phyloP scores from a whole-genome alignment of 1,140 invertebrate genomes.

The Drosophila sucinea region DNA sequence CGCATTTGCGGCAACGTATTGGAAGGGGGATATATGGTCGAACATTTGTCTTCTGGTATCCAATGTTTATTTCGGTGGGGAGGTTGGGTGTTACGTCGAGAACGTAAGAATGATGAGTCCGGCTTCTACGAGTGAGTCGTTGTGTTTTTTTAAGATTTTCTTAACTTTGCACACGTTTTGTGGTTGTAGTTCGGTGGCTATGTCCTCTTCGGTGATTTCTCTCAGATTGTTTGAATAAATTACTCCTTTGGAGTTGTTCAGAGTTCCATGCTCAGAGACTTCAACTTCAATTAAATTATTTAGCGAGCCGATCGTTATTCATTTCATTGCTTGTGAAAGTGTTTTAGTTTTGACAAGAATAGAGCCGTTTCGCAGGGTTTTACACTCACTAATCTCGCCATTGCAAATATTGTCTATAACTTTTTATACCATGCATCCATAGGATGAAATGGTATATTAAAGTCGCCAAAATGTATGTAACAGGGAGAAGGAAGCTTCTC shows the following conservation, averaged over 20 bases:
- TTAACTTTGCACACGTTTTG: too few species aligned
- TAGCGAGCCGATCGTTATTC: background rate
- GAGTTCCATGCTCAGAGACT: background rate
- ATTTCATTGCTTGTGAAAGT: constrained; percentile 1
- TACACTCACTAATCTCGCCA: constrained; percentile 4
- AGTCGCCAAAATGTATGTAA: too few species aligned
- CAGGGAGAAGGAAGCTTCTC: too few species aligned
- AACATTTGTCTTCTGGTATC: background rate
- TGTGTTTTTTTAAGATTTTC: too few species aligned
- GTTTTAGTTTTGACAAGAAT: background rate
- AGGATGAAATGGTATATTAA: too few species aligned
- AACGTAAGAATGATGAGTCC: too few species aligned
- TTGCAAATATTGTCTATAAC: constrained; percentile 12
- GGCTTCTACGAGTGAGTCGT: too few species aligned
- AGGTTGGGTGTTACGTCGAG: too few species aligned
- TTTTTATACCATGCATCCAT: background rate
- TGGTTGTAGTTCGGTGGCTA: too few species aligned
- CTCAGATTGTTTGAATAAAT: background rate
- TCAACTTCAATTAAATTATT: constrained; percentile 11
- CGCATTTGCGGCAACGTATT: background rate
- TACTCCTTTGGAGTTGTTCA: background rate
- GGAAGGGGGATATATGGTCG: background rate
- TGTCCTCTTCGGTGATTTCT: too few species aligned
- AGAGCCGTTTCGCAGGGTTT: constrained; percentile 4
- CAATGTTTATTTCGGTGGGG: background rate